phyloP scores from a whole-genome alignment of 2,888 invertebrate genomes.

The Bruchidius siliquastri region DNA sequence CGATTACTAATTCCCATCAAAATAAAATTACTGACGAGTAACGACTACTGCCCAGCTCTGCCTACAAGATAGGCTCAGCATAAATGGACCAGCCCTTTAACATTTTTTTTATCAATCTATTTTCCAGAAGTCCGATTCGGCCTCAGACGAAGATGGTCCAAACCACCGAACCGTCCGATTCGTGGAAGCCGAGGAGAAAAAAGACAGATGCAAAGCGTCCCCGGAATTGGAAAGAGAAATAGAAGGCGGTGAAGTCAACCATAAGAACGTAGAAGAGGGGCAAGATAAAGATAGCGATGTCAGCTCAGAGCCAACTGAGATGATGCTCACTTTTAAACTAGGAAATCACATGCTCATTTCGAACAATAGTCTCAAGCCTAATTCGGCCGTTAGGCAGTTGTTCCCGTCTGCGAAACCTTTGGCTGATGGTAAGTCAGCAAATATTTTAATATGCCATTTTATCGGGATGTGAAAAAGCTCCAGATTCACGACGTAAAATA shows the following conservation, averaged over 20 bases:
- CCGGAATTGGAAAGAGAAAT: conserved; percentile 27
- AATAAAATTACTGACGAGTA: too few species aligned
- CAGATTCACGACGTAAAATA: too few species aligned
- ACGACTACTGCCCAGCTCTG: too few species aligned
- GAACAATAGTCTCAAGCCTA: conserved; percentile 60
- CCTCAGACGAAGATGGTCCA: conserved; percentile 49
- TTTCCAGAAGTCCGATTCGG: conserved; percentile 34
- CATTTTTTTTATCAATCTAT: background rate
- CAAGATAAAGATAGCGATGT: conserved; percentile 12
- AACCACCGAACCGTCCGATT: conserved; percentile 61
- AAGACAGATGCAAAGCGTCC: conserved; percentile 46
- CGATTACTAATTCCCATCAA: too few species aligned
- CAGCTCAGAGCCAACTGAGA: conserved; percentile 46
- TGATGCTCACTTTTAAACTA: conserved; percentile 55
- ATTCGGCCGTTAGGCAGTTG: conserved; percentile 79
- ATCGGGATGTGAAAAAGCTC: too few species aligned
- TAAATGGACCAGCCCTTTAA: too few species aligned
- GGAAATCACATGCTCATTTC: conserved; percentile 53
- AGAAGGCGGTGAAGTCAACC: conserved; percentile 7
- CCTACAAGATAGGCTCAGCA: too few species aligned
- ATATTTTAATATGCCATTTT: too few species aligned
- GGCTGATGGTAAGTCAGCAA: background rate
- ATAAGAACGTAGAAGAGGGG: conserved; percentile 15
- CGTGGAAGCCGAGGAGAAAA: conserved; percentile 48
- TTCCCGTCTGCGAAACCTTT: conserved; percentile 69